Conservation (phyloP, 2,888 invertebrate species). For the Drosophila fulvimacula region DNA sequence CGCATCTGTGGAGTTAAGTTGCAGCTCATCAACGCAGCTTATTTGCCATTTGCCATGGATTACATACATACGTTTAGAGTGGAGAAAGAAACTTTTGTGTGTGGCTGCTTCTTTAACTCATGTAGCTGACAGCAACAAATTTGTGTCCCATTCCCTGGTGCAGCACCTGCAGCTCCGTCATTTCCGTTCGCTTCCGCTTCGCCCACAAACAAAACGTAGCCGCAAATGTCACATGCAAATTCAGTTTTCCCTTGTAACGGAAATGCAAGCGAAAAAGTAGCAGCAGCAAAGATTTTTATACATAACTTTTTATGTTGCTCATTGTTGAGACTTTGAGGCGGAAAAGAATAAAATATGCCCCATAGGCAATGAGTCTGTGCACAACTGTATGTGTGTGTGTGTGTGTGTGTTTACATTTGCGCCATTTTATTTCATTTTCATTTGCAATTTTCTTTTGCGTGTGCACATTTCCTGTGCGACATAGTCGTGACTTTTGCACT, state of each 20-base stretch:
- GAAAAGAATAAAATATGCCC: conserved; percentile 61
- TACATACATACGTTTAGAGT: conserved; percentile 4
- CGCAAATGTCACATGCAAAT: conserved; percentile 73
- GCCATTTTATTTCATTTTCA: conserved; percentile 74
- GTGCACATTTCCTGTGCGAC: conserved; percentile 67
- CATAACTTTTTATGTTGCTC: conserved; percentile 71
- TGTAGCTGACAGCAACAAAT: conserved; percentile 36
- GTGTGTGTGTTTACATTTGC: conserved; percentile 57
- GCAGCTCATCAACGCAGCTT: conserved; percentile 11
- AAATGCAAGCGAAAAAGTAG: conserved; percentile 71
- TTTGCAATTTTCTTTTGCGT: conserved; percentile 71
- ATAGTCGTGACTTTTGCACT: conserved; percentile 64
- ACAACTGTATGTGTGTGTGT: conserved; percentile 13
- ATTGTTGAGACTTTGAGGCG: conserved; percentile 61
- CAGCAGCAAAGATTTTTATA: conserved; percentile 62
- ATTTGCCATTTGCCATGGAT: conserved; percentile 25
- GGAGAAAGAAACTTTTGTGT: conserved; percentile 26
- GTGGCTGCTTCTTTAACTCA: conserved; percentile 45
- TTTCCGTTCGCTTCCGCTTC: conserved; percentile 20
- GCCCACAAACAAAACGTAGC: conserved; percentile 41
- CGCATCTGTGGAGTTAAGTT: conserved; percentile 14
- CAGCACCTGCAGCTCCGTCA: conserved; percentile 9
- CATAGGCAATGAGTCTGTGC: conserved; percentile 53
- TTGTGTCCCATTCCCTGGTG: conserved; percentile 6
- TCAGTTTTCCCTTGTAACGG: conserved; percentile 68